Percentiles rank a stretch among this genome's conserved stretches.
Evolutionary conservation across 1,140 invertebrate genomes (phyloP).

Genomic region (Oncopodura yosiiana): DNA sequence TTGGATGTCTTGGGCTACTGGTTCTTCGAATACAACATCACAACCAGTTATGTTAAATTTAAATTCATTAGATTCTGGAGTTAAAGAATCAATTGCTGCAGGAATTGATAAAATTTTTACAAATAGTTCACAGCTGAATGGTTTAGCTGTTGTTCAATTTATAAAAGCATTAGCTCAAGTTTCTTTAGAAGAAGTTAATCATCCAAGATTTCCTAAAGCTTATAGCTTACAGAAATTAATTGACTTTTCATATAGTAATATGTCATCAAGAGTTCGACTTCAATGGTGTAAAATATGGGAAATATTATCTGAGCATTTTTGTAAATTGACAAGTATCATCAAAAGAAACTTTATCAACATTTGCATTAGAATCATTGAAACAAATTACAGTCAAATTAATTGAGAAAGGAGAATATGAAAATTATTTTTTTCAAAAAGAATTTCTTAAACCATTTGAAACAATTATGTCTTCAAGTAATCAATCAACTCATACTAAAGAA

Average conservation of each 20-base stretch:
- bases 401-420: constrained; percentile 98
- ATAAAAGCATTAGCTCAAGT: constrained; percentile 94
- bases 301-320: constrained; percentile 77
- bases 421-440: constrained; percentile 99
- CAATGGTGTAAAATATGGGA: too few species aligned
- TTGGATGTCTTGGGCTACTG: constrained; percentile 27
- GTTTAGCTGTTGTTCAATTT: constrained; percentile 96
- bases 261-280: too few species aligned
- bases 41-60: constrained; percentile 33
- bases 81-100: constrained; percentile 96
- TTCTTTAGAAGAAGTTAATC: constrained; percentile 85
- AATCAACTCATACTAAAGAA: constrained; percentile 84
- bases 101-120: constrained; percentile 98
- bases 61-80: constrained; percentile 48
- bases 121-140: constrained; percentile 88
- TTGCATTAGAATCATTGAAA: constrained; percentile 92
- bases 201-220: constrained; percentile 76
- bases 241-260: constrained; percentile 99
- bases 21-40: constrained; percentile 19
- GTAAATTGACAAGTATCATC: constrained; percentile 75
- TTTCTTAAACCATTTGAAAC: constrained; percentile 97
- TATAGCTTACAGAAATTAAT: constrained; percentile 98
- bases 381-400: constrained; percentile 99
- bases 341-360: constrained; percentile 94
- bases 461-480: constrained; percentile 61